Evolutionary conservation across 2,888 invertebrate genomes (phyloP), one percentile per base, ranked within the genome.

Genomic region (Polymixis flavicincta): DNA sequence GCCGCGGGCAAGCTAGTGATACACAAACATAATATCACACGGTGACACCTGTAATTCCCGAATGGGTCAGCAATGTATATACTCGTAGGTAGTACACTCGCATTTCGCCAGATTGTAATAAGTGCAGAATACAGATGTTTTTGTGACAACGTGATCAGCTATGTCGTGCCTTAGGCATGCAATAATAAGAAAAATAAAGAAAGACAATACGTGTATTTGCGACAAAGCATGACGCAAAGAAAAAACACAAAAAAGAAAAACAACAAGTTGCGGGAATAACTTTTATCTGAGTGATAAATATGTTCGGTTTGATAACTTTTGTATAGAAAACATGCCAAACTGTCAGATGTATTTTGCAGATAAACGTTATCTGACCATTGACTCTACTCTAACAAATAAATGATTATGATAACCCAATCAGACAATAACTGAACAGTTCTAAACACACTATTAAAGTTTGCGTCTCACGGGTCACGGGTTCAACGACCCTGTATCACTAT

Each of bases 401-500:
- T 32, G 32, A 32, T 32, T 3, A 32, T 32, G 32, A 32, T 32
- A 32, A n/a, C 37, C 37, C 4, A n/a, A 25, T 28, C 22, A 22
- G 2, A 70, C 42, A n/a, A 37, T 28, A 37, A 28, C 13, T 64
- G n/a, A 32, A 22, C 32, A 32, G 32, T 5, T n/a, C 6, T 19
- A 19, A 76, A 37, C 7, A 19, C 45, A n/a, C 13, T 37, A 64
- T n/a, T 11, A 37, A 13, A 28, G 7, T 19, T 22, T 6, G 14
- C 7, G 19, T n/a, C 9, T n/a, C 9, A 11, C 73, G 63, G 73
- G 77, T 28, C 52, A 45, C 2, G 37, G 63, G 77, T 28, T 69
- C 77, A 80, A 28, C 28, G 14, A 80, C 73, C 57, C 25, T 2
- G 71, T 73, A 52, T 72, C 59, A 48, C 19, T 64, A 13, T 64